phyloP scores from a whole-genome alignment of 2,113 vertebrate genomes.

The Erythrocercus mccallii region DNA sequence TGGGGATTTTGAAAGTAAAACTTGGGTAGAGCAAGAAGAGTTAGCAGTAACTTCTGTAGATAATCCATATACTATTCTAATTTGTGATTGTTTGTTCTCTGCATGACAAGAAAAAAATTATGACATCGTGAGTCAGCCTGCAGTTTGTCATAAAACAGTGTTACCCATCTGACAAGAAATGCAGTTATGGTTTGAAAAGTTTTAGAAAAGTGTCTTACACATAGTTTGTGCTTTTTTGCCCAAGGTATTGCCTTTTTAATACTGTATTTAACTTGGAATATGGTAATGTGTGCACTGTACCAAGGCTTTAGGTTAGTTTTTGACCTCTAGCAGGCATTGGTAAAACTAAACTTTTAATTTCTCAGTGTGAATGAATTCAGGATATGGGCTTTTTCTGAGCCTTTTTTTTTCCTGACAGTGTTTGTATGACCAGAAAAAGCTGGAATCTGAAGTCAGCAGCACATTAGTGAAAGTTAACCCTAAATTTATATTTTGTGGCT shows the following conservation, averaged over 20 bases:
- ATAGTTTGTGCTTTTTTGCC: background rate
- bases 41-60: background rate
- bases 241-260: background rate
- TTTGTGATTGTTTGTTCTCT: background rate
- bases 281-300: background rate
- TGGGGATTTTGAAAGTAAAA: background rate
- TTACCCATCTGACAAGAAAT: background rate
- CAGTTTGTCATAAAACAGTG: background rate
- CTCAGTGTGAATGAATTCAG: background rate
- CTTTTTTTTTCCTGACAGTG: background rate
- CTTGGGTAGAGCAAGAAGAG: background rate
- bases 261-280: background rate
- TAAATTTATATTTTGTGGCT: background rate
- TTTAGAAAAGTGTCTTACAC: background rate
- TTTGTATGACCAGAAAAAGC: background rate
- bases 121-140: background rate
- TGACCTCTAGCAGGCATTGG: background rate
- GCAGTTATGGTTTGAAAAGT: background rate
- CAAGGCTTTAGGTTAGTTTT: background rate
- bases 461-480: background rate
- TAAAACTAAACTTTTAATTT: background rate
- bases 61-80: background rate
- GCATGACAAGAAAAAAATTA: background rate
- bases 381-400: accelerated
- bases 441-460: background rate